These are phyloP conservation scores for Caenorhabditis wallacei DNA, from an alignment of 2,888 invertebrate species.

Conservation along the genomic window DNA sequence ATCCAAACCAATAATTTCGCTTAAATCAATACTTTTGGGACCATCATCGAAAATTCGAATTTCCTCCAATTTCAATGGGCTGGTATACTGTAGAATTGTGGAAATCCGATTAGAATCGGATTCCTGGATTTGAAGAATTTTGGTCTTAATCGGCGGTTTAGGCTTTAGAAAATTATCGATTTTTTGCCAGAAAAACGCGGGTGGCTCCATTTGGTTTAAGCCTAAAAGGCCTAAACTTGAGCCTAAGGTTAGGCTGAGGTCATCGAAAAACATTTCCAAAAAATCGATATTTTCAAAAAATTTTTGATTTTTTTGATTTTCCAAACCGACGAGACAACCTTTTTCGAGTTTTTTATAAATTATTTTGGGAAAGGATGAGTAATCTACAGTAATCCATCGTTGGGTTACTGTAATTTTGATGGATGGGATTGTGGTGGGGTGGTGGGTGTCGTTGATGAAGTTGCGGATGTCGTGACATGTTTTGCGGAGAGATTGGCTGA, in stretches of 20 bases:
- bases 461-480: neutral
- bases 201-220: too few species aligned
- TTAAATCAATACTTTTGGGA: neutral
- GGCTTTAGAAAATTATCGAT: too few species aligned
- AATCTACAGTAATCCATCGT: neutral
- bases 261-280: neutral
- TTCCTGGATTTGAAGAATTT: neutral
- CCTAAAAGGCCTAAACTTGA: neutral
- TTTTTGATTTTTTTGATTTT: neutral
- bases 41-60: neutral
- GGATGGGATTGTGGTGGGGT: neutral
- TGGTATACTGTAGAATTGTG: neutral
- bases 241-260: too few species aligned
- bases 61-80: neutral
- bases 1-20: neutral
- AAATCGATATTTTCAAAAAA: neutral
- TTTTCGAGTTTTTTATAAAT: neutral
- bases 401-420: neutral
- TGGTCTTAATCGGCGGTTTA: neutral
- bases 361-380: neutral
- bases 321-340: neutral
- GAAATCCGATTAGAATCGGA: neutral
- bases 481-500: conserved; percentile 1
- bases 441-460: neutral
- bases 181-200: too few species aligned